phyloP scores from a whole-genome alignment of 2,113 vertebrate genomes.

The Bubo bubo region DNA sequence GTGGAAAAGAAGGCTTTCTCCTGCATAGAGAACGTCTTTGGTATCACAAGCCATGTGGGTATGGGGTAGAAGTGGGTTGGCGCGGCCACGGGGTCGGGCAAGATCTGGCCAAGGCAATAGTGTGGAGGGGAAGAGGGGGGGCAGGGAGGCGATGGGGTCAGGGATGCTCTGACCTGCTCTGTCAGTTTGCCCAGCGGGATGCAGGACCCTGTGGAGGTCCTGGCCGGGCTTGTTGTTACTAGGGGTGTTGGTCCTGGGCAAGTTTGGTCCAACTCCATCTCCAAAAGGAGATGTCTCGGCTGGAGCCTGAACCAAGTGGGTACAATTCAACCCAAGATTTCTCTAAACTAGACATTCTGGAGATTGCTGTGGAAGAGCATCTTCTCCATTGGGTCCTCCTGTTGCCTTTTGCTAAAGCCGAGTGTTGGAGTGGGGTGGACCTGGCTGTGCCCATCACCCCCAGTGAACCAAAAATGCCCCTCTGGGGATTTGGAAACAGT shows the following conservation, averaged over 20 bases:
- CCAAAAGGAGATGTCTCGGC: background rate
- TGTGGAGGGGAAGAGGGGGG: background rate
- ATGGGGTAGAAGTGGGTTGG: background rate
- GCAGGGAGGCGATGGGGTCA: fast-evolving
- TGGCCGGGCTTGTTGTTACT: fast-evolving
- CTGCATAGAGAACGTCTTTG: conserved; percentile 74
- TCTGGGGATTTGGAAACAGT: background rate
- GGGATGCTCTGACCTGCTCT: background rate
- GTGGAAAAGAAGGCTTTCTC: conserved; percentile 73
- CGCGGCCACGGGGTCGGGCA: background rate
- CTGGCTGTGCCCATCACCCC: background rate
- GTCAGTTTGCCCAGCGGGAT: background rate
- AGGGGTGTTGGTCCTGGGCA: background rate
- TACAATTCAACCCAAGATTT: background rate
- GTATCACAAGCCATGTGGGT: conserved; percentile 57
- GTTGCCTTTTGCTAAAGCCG: background rate
- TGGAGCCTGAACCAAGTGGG: background rate
- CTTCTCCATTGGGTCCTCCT: background rate
- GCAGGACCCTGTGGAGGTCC: background rate
- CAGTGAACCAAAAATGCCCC: fast-evolving
- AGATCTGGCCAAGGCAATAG: conserved; percentile 17
- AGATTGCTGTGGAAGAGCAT: background rate
- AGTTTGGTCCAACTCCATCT: background rate
- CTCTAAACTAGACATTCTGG: background rate
- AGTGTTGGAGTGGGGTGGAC: background rate